These are phyloP conservation scores for Aviceda subcristata DNA, from an alignment of 2,113 vertebrate species.

Conservation along the genomic window DNA sequence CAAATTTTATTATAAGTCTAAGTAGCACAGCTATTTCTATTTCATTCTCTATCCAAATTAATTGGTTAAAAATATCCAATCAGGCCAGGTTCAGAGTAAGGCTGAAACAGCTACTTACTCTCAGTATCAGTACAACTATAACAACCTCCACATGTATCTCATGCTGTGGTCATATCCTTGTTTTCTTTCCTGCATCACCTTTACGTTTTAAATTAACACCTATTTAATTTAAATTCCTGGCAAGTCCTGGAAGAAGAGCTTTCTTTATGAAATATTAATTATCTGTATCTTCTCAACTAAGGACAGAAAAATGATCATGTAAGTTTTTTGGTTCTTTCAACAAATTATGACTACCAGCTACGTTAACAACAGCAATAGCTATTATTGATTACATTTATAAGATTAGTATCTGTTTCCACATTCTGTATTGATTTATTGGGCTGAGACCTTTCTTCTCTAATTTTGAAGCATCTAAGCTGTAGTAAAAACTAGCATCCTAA, in stretches of 20 bases:
- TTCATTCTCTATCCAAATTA: neutral
- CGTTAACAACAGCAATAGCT: neutral
- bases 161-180: neutral
- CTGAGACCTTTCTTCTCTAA: neutral
- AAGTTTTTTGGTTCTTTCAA: neutral
- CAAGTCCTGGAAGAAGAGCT: neutral
- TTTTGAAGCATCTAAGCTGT: neutral
- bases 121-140: neutral
- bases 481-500: neutral
- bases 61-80: neutral
- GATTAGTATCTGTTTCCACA: neutral
- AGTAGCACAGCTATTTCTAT: neutral
- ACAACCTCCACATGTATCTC: neutral
- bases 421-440: neutral
- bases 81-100: neutral
- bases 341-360: neutral
- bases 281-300: neutral
- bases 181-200: neutral
- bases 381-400: neutral
- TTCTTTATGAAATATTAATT: neutral
- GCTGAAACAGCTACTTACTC: neutral
- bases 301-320: neutral
- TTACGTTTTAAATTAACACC: neutral
- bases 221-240: neutral
- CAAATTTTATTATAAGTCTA: neutral